A percentile compares a stretch with the other conserved stretches of the same genome.
phyloP scores from a whole-genome alignment of 2,888 invertebrate genomes.

The Scrobipalpa costella region DNA sequence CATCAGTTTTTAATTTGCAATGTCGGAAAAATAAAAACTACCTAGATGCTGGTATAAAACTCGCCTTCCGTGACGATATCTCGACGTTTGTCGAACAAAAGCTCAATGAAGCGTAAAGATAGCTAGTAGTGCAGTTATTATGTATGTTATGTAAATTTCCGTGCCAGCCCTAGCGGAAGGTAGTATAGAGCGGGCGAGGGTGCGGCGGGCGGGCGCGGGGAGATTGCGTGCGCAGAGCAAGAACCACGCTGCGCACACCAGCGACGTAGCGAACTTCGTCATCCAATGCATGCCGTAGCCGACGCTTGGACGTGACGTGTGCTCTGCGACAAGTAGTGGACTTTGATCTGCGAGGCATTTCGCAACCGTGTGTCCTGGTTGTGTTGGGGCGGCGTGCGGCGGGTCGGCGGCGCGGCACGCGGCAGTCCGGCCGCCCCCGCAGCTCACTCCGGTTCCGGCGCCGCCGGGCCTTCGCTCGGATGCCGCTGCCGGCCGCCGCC shows the following conservation, averaged over 20 bases:
- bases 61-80: slow-evolving; percentile 4
- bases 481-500: slow-evolving; percentile 80
- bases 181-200: slow-evolving; percentile 56
- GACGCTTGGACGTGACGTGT: slow-evolving; percentile 32
- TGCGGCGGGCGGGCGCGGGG: slow-evolving; percentile 34
- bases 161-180: slow-evolving; percentile 60
- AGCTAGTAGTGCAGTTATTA: slow-evolving; percentile 19
- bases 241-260: slow-evolving; percentile 23
- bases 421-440: slow-evolving; percentile 74
- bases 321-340: slow-evolving; percentile 14
- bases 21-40: background rate
- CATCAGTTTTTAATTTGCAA: background rate
- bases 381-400: slow-evolving; percentile 36
- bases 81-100: slow-evolving; percentile 4
- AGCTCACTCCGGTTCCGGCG: slow-evolving; percentile 74
- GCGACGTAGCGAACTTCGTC: background rate
- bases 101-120: slow-evolving; percentile 22
- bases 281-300: background rate
- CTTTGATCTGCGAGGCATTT: background rate
- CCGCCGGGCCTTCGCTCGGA: slow-evolving; percentile 76
- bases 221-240: slow-evolving; percentile 35
- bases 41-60: background rate
- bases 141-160: slow-evolving; percentile 20
- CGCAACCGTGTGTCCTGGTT: background rate
- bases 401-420: slow-evolving; percentile 50